A percentile compares a stretch with the other conserved stretches of the same genome.
Evolutionary conservation across 2,797 vertebrate species (phyloP).

Genomic region (Crenuchus spilurus): DNA sequence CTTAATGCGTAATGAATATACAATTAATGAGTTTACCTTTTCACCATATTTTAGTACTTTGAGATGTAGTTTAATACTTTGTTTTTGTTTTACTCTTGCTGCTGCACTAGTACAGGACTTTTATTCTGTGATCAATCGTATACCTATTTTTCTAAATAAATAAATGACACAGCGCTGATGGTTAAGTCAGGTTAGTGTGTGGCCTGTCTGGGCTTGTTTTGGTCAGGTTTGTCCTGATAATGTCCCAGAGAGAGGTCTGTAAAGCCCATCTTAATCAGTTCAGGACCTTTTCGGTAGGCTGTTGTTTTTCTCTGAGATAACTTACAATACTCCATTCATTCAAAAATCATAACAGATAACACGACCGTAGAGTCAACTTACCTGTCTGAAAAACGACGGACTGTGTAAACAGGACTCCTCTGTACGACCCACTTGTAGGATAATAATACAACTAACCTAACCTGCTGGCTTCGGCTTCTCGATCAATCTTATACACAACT

Average conservation of each 20-base stretch:
- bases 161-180: too few species aligned
- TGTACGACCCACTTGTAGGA: conserved; percentile 2
- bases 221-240: not conserved
- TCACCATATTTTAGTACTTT: too few species aligned
- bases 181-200: not conserved
- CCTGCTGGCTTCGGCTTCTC: conserved; percentile 32
- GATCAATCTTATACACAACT: conserved; percentile 41
- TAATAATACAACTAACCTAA: conserved; percentile 9
- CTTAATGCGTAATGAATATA: too few species aligned
- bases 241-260: not conserved
- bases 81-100: too few species aligned
- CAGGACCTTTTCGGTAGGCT: not conserved
- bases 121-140: too few species aligned
- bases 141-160: too few species aligned
- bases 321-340: not conserved
- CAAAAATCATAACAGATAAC: not conserved
- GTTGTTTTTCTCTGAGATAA: conserved; percentile 8
- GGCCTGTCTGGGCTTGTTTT: not conserved
- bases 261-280: not conserved
- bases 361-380: not conserved
- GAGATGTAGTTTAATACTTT: too few species aligned
- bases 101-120: too few species aligned
- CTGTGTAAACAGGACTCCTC: not conserved
- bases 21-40: too few species aligned
- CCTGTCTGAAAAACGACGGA: conserved; percentile 8